Evolutionary conservation across 1,140 invertebrate species (phyloP).

Genomic region (Leptinotarsa lineolata): DNA sequence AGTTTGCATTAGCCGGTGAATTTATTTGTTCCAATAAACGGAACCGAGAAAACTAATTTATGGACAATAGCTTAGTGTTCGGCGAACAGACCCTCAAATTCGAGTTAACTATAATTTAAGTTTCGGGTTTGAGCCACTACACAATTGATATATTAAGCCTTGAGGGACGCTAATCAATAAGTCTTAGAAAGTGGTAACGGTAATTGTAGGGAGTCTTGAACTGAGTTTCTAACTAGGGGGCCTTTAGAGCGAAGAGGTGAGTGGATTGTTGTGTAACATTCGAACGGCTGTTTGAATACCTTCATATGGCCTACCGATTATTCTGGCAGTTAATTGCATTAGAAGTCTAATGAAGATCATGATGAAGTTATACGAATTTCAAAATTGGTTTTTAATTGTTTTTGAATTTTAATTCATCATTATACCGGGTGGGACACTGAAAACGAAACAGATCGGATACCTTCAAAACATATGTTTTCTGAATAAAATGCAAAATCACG

Average conservation of each 20-base stretch:
- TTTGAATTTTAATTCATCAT: too few species aligned
- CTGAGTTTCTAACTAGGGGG: background rate
- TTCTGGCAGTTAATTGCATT: too few species aligned
- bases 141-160: conserved; percentile 27
- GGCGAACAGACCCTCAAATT: conserved; percentile 19
- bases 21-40: conserved; percentile 16
- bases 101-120: conserved; percentile 28
- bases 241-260: background rate
- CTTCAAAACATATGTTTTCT: too few species aligned
- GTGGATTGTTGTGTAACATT: conserved; percentile 4
- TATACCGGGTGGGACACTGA: too few species aligned
- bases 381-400: too few species aligned
- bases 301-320: background rate
- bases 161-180: conserved; percentile 23
- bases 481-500: too few species aligned
- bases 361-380: too few species aligned
- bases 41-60: conserved; percentile 26
- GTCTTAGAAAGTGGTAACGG: conserved; percentile 25
- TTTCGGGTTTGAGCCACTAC: conserved; percentile 23
- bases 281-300: background rate
- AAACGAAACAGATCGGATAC: too few species aligned
- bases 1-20: conserved; percentile 16
- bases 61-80: conserved; percentile 25
- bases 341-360: too few species aligned
- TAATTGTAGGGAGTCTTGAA: conserved; percentile 22